A percentile compares a stretch with the other conserved stretches of the same genome.
These are phyloP conservation scores for Parascotia fuliginaria DNA, from an alignment of 2,888 invertebrate species.

Conservation along the genomic window DNA sequence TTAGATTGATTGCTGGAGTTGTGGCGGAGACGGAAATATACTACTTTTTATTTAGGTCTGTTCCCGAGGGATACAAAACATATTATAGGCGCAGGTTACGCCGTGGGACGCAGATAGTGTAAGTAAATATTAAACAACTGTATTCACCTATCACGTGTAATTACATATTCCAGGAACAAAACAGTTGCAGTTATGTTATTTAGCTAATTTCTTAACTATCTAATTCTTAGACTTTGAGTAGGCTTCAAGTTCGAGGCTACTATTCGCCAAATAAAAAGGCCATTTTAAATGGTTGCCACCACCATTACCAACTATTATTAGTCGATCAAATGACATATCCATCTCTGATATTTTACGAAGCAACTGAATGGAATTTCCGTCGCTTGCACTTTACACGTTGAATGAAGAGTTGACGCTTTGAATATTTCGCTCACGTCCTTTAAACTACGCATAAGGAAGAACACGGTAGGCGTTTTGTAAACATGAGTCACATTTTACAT, in stretches of 20 bases:
- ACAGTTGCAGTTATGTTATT: constrained; percentile 9
- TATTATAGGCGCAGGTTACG: too few relatives aligned
- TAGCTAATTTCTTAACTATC: constrained; percentile 29
- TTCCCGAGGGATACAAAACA: too few relatives aligned
- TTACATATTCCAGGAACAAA: constrained; percentile 6
- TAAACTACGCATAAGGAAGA: constrained; percentile 1
- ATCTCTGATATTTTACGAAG: constrained; percentile 27
- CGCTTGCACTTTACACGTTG: constrained; percentile 13
- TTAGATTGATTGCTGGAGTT: too few relatives aligned
- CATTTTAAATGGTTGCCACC: constrained; percentile 20
- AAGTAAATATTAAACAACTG: too few relatives aligned
- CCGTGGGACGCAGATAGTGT: too few relatives aligned
- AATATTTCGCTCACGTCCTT: constrained; percentile 11
- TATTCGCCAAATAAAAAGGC: constrained; percentile 29
- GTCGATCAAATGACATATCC: constrained; percentile 11
- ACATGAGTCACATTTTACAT: constrained; percentile 2
- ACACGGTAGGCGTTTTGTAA: neutral
- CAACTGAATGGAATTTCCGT: constrained; percentile 16
- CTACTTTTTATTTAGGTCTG: too few relatives aligned
- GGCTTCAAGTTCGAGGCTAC: constrained; percentile 45
- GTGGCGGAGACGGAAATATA: too few relatives aligned
- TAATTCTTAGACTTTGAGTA: constrained; percentile 34
- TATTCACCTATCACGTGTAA: too few relatives aligned
- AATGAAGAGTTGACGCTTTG: constrained; percentile 8
- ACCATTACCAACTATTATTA: too few relatives aligned